Evolutionary conservation across 1,140 invertebrate species (phyloP), one percentile per base, ranked within the genome.

Genomic region (Conus ventricosus): DNA sequence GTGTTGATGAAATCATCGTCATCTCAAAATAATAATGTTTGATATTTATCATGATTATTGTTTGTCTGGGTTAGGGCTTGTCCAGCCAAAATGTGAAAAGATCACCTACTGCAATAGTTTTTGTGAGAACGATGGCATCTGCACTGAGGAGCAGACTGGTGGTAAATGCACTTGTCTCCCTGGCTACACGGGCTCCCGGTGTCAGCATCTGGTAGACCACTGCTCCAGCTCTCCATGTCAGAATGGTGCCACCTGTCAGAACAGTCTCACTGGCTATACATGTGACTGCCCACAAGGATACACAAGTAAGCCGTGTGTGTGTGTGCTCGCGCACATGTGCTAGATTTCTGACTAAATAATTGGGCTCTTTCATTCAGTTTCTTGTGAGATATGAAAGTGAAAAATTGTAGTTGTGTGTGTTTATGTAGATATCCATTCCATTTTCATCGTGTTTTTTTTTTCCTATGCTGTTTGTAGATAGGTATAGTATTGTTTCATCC

Each of bases 151-250:
- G 6, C 11, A 57, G 15, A 78, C 55, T 4, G 87, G 67, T 51
- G 91, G 92, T 85, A 88, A 75, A 23, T 95, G 95, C 87, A 63
- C 78, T 6, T 95, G 95, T 83, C 55, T 88, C 13, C 83, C 87
- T 51, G 95, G 93, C 55, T 95, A 91, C 85, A 88, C 85, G 53
- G 94, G 94, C 0, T 89, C 75, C 5, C 25, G 76, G 20, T 95
- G 94, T 86, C 94, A 91, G 71, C 87, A 91, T 39, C 84, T 88
- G 54, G 91, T 95, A 0, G 95, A 92, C 86, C 84, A 91, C 84
- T 92, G 91, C 55, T 8, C 63, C 60, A 71, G 0, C 39, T 10
- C 15, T n/a, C 20, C 63, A 4, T 85, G 84, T 85, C 39, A 6
- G 17, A 85, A 85, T n/a, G n/a, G 63, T 23, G 55, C 23, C 7